Conservation (phyloP, 2,888 invertebrate species). For the Microchrysa polita region DNA sequence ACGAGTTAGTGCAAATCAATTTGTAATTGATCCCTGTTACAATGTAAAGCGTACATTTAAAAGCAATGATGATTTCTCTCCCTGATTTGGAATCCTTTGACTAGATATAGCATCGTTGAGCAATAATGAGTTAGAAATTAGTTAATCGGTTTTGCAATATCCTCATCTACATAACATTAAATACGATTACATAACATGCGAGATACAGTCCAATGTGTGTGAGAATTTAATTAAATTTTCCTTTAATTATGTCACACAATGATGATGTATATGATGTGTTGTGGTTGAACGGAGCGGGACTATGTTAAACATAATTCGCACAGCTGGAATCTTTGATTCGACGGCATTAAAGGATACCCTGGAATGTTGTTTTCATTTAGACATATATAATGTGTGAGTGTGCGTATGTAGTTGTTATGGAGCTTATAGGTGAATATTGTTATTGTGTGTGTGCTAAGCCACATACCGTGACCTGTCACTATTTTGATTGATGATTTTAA, state of each 20-base stretch:
- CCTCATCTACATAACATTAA: not conserved
- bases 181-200: too few species aligned
- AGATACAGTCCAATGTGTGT: not conserved
- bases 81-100: not conserved
- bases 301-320: slow-evolving; percentile 20
- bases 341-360: not conserved
- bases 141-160: not conserved
- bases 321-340: slow-evolving; percentile 13
- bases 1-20: too few species aligned
- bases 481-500: slow-evolving; percentile 24
- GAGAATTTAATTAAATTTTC: slow-evolving; percentile 34
- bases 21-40: too few species aligned
- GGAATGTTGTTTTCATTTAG: not conserved
- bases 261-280: slow-evolving; percentile 17
- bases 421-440: not conserved
- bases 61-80: not conserved
- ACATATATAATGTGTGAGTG: not conserved
- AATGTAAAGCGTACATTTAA: too few species aligned
- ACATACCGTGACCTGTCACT: slow-evolving; percentile 16
- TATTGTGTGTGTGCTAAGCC: slow-evolving; percentile 16
- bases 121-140: slow-evolving; percentile 10
- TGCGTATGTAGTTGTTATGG: not conserved
- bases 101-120: not conserved
- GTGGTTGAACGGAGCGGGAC: slow-evolving; percentile 18
- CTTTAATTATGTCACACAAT: slow-evolving; percentile 33